phyloP scores from a whole-genome alignment of 2,113 vertebrate species.

The Chamaetylas fuelleborni region DNA sequence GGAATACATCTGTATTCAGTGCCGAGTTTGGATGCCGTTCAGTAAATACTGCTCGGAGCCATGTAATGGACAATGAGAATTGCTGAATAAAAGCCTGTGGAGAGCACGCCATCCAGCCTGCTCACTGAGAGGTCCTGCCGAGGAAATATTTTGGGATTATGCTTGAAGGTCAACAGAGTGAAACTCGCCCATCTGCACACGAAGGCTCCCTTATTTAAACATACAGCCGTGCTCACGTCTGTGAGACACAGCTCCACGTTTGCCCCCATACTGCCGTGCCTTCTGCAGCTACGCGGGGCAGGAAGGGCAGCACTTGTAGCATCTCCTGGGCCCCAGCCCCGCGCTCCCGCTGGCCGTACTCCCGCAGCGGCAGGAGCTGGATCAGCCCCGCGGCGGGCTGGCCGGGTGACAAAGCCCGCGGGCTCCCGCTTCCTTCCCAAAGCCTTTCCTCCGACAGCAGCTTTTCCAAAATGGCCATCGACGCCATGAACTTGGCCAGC shows the following conservation, averaged over 20 bases:
- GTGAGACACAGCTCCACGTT: not conserved
- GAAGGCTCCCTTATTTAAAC: not conserved
- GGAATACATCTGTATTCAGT: not conserved
- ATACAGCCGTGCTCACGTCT: not conserved
- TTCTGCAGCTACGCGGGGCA: not conserved
- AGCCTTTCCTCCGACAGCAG: not conserved
- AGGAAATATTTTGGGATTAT: not conserved
- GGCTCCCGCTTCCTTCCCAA: not conserved
- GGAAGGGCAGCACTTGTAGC: not conserved
- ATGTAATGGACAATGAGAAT: not conserved
- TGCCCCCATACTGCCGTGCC: not conserved
- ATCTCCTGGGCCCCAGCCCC: not conserved
- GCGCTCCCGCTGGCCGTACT: not conserved
- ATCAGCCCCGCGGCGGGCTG: not conserved
- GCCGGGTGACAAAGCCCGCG: not conserved
- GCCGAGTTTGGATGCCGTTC: not conserved
- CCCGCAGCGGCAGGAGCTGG: not conserved
- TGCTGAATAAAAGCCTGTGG: not conserved
- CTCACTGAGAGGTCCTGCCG: not conserved
- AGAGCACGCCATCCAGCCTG: not conserved
- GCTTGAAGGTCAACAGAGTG: not conserved
- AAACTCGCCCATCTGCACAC: not conserved
- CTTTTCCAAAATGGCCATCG: not conserved
- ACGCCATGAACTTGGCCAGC: not conserved
- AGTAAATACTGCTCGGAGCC: not conserved